Evolutionary conservation across 2,113 vertebrate species (phyloP).

Genomic region (Zosterops hypoxanthus): DNA sequence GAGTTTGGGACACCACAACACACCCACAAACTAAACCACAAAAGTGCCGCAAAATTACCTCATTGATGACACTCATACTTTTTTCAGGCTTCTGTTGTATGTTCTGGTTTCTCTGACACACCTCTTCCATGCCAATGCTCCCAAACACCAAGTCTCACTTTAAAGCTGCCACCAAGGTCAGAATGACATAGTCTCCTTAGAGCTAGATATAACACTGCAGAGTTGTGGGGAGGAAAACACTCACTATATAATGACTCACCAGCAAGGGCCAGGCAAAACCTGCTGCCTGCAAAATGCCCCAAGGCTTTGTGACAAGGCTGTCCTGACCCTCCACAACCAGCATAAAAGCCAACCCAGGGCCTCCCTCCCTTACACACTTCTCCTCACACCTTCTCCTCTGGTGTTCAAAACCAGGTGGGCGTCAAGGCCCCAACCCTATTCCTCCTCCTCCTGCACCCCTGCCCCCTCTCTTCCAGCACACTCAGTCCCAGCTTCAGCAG

Average conservation of each 20-base stretch:
- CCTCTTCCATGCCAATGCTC: neutral
- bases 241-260: no score
- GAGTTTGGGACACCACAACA: neutral
- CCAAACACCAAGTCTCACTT: neutral
- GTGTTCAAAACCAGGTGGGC: neutral
- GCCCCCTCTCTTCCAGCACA: accelerated
- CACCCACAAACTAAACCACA: neutral
- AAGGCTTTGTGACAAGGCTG: neutral
- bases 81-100: no score
- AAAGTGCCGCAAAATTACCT: no score
- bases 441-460: neutral
- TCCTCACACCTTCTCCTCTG: neutral
- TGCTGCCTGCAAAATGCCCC: neutral
- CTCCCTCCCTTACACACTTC: neutral
- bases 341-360: no score
- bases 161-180: neutral
- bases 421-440: neutral
- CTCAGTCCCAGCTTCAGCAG: neutral
- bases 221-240: neutral
- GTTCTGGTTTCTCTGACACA: neutral
- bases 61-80: neutral
- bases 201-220: accelerated
- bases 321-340: neutral
- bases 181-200: accelerated
- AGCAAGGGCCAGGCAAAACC: neutral